Base-by-base conservation (phyloP, 2,888 invertebrate genomes). In the Xanthia togata region DNA sequence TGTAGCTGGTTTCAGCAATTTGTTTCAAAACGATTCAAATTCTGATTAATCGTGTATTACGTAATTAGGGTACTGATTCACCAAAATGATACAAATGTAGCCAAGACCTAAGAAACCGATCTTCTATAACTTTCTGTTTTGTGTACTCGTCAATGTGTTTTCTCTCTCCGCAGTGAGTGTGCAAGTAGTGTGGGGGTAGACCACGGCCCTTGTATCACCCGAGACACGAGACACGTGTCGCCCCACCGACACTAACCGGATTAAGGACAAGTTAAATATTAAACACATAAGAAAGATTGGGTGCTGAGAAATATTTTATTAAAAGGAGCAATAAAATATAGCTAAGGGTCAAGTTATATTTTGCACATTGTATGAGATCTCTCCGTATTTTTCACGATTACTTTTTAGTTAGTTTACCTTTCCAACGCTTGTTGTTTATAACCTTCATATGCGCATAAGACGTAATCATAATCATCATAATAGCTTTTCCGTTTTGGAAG, bases 231-330 rank as follows among this genome's bases (percentile, higher is more conserved):
- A 31, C 31, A 59, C 60, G 60, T 65, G 75, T 76, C 65, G 65
- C 55, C 53, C 75, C 62, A 63, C 57, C 55, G 50, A 59, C 50
- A 62, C 73, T 74, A 76, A 73, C 53, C 20, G 31, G 38, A 73
- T 78, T 70, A 65, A 26, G 53, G 35, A 76, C 23, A 41, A 71
- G 17, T 70, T 74, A 57, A 70, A 81, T 65, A 75, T 81, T 73
- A 14, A 78, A 62, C 26, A 60, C 53, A 60, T 59, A 55, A 17
- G n/a, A 72, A 83, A 68, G 50, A 71, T 78, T 75, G 35, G 23
- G 69, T 72, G 12, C 31, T n/a, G 35, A 44, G 17, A 53, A 31
- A 50, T 60, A 35, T 79, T 70, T 67, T 79, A 59, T 50, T 50
- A 14, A 60, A 20, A 63, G 12, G 14, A 9, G 12, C 12, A 59